phyloP scores from a whole-genome alignment of 1,140 invertebrate species.

The Nylanderia fulva region DNA sequence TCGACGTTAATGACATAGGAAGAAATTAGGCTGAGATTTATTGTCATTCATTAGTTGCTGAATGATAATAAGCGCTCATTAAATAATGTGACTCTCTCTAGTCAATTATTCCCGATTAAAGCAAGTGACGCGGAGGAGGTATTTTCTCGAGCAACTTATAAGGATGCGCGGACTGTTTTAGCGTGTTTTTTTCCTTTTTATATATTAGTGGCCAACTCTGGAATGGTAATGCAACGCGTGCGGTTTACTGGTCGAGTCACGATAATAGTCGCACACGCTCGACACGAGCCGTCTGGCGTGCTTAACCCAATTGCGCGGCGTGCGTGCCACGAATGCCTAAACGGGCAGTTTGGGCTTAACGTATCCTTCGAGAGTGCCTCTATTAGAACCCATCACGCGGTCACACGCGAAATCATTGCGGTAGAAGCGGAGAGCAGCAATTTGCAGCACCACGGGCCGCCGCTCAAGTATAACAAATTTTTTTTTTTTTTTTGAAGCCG shows the following conservation, averaged over 20 bases:
- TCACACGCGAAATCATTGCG: slow-evolving; percentile 44
- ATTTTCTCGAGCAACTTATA: background rate
- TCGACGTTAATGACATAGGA: background rate
- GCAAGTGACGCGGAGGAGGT: background rate
- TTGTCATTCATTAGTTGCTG: slow-evolving; percentile 19
- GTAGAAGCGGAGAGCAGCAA: slow-evolving; percentile 15
- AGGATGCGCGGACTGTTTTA: background rate
- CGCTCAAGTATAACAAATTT: slow-evolving; percentile 9
- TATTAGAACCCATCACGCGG: slow-evolving; percentile 53
- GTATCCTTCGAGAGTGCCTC: slow-evolving; percentile 47
- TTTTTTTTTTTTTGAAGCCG: background rate
- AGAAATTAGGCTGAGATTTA: slow-evolving; percentile 17
- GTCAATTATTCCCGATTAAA: background rate
- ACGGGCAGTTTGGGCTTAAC: slow-evolving; percentile 44
- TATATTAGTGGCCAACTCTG: background rate
- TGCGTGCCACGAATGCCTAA: slow-evolving; percentile 52
- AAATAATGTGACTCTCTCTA: too few species aligned
- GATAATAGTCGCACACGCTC: slow-evolving; percentile 51
- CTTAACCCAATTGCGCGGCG: slow-evolving; percentile 75
- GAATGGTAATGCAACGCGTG: slow-evolving; percentile 19
- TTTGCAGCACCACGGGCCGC: background rate
- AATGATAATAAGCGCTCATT: background rate
- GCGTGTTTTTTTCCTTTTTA: slow-evolving; percentile 12
- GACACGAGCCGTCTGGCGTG: slow-evolving; percentile 59
- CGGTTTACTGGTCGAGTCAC: slow-evolving; percentile 67